Evolutionary conservation across 1,140 invertebrate species (phyloP).

Genomic region (Zaprionus camerounensis): DNA sequence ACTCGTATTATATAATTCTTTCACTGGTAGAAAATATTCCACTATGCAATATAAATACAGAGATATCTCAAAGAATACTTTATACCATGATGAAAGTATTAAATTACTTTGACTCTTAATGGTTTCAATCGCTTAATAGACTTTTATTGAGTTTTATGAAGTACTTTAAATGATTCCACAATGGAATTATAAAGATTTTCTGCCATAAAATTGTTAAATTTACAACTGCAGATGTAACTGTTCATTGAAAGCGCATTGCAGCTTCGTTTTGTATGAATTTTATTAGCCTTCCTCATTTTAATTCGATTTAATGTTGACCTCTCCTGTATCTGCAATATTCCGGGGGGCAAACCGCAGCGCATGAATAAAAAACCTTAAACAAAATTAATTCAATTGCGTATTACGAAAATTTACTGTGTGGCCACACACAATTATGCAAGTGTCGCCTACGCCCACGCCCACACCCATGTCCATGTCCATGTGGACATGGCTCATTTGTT

Average conservation of each 20-base stretch:
- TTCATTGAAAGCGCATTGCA: constrained; percentile 24
- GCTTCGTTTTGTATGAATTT: constrained; percentile 15
- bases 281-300: constrained; percentile 23
- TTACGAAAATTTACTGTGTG: constrained; percentile 73
- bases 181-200: neutral
- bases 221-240: neutral
- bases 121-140: neutral
- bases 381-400: constrained; percentile 81
- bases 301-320: constrained; percentile 32
- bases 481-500: constrained; percentile 70
- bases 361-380: constrained; percentile 45
- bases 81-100: neutral
- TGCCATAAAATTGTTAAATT: neutral
- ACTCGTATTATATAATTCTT: no score
- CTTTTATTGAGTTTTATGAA: neutral
- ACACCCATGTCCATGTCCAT: constrained; percentile 16
- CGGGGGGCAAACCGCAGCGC: constrained; percentile 36
- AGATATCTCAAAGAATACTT: neutral
- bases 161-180: neutral
- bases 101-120: neutral
- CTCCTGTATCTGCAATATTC: constrained; percentile 35
- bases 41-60: neutral
- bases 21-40: neutral
- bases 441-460: constrained; percentile 45
- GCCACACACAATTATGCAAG: constrained; percentile 74